Evolutionary conservation across 2,797 vertebrate genomes (phyloP).

Genomic region (Alauda arvensis): DNA sequence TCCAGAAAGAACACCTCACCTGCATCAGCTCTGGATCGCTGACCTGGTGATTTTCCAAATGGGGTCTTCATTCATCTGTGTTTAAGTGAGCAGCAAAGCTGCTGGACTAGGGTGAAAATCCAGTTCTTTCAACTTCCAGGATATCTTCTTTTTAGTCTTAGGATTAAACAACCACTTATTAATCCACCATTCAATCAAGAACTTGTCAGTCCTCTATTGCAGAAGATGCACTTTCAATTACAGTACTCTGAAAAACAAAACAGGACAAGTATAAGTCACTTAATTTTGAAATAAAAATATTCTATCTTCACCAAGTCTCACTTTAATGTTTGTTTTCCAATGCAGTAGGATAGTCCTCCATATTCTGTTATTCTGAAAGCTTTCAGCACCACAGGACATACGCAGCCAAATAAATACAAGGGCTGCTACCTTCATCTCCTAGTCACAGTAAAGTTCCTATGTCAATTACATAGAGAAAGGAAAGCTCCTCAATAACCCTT

Average conservation of each 20-base stretch:
- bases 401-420: not conserved
- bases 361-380: not conserved
- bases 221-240: slow-evolving; percentile 42
- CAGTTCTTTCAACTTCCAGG: slow-evolving; percentile 57
- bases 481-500: not conserved
- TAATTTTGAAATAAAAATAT: not conserved
- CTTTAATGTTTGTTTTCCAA: not conserved
- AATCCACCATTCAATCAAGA: slow-evolving; percentile 65
- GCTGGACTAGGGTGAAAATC: slow-evolving; percentile 83
- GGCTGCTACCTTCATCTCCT: not conserved
- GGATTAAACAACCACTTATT: slow-evolving; percentile 22
- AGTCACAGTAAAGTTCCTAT: not conserved
- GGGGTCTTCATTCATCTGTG: slow-evolving; percentile 98
- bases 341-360: not conserved
- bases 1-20: slow-evolving; percentile 69
- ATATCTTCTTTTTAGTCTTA: slow-evolving; percentile 36
- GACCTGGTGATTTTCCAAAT: slow-evolving; percentile 89
- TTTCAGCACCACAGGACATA: not conserved
- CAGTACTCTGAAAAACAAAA: slow-evolving; percentile 64
- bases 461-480: not conserved
- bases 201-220: slow-evolving; percentile 17
- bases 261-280: not conserved
- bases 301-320: not conserved
- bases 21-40: slow-evolving; percentile 85
- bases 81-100: slow-evolving; percentile 89